A percentile compares a stretch with the other conserved stretches of the same genome.
phyloP scores from a whole-genome alignment of 2,113 vertebrate species.

The Oncorhynchus masou region DNA sequence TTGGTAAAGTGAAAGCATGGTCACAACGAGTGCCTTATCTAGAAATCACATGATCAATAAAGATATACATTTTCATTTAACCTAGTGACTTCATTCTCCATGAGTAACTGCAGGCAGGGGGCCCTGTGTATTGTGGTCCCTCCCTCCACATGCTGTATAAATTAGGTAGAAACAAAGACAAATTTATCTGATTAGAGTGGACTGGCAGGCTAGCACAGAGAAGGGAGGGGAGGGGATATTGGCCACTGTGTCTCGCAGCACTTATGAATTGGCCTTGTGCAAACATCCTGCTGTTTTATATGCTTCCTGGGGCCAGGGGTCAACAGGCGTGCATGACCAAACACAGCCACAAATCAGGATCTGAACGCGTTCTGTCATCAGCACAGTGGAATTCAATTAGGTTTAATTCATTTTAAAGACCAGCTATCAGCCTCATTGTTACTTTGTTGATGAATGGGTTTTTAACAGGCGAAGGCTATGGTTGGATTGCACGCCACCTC shows the following conservation, averaged over 20 bases:
- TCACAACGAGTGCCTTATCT: slow-evolving; percentile 4
- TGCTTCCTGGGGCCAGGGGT: slow-evolving; percentile 64
- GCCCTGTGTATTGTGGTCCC: background rate
- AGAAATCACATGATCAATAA: slow-evolving; percentile 25
- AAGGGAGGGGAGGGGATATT: slow-evolving; percentile 2
- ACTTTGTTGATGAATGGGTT: slow-evolving; percentile 49
- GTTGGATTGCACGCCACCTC: too few species aligned
- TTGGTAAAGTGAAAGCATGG: too few species aligned
- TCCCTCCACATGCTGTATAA: slow-evolving; percentile 17
- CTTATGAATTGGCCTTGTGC: slow-evolving; percentile 58
- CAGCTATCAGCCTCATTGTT: slow-evolving; percentile 17
- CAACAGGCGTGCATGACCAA: slow-evolving; percentile 56
- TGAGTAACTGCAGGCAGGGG: slow-evolving; percentile 11
- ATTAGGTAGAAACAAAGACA: slow-evolving; percentile 37
- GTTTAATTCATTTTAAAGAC: slow-evolving; percentile 40
- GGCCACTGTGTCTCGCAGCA: slow-evolving; percentile 33
- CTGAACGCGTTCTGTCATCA: slow-evolving; percentile 53
- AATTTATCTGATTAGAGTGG: slow-evolving; percentile 55
- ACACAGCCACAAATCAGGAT: slow-evolving; percentile 59
- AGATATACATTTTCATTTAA: slow-evolving; percentile 11
- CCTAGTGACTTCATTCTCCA: background rate
- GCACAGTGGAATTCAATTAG: slow-evolving; percentile 50
- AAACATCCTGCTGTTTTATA: slow-evolving; percentile 73
- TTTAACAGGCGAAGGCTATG: slow-evolving; percentile 23
- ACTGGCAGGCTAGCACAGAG: slow-evolving; percentile 10